phyloP scores from a whole-genome alignment of 2,113 vertebrate genomes.

The Anser brachyrhynchus region DNA sequence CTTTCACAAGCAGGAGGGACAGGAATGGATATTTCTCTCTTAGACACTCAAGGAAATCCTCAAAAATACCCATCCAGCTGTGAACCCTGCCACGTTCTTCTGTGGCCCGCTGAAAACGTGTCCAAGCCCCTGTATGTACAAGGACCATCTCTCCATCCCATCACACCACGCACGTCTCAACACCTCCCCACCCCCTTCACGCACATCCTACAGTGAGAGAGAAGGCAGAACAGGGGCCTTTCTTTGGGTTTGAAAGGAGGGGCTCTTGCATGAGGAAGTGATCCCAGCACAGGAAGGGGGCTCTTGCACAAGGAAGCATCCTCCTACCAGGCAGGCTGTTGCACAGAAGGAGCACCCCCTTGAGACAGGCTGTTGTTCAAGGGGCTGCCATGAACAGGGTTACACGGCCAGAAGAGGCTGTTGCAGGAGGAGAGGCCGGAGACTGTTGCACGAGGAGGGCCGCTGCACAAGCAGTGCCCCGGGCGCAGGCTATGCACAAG shows the following conservation, averaged over 20 bases:
- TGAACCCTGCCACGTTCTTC: conserved; percentile 40
- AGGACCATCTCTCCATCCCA: conserved; percentile 58
- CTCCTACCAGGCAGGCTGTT: conserved; percentile 57
- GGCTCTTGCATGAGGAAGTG: conserved; percentile 56
- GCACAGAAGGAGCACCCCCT: conserved; percentile 65
- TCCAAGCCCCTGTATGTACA: conserved; percentile 34
- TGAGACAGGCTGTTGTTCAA: conserved; percentile 60
- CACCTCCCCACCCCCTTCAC: conserved; percentile 21
- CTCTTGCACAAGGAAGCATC: conserved; percentile 67
- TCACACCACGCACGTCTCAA: conserved; percentile 33
- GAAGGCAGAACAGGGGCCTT: conserved; percentile 59
- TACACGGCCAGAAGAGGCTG: conserved; percentile 63
- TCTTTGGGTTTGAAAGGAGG: conserved; percentile 63
- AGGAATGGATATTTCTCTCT: conserved; percentile 58
- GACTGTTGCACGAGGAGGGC: conserved; percentile 68
- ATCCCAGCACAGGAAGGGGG: conserved; percentile 61
- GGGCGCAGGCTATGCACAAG: conserved; percentile 66
- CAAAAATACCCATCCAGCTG: conserved; percentile 33
- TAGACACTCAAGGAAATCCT: conserved; percentile 65
- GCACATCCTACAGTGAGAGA: conserved; percentile 54
- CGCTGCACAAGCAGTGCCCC: conserved; percentile 55
- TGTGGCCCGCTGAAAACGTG: conserved; percentile 36
- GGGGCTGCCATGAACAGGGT: conserved; percentile 67
- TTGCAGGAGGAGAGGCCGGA: conserved; percentile 68
- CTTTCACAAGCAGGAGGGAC: conserved; percentile 33